Evolutionary conservation across 2,797 vertebrate genomes (phyloP).

Genomic region (Orestias chungarensis): DNA sequence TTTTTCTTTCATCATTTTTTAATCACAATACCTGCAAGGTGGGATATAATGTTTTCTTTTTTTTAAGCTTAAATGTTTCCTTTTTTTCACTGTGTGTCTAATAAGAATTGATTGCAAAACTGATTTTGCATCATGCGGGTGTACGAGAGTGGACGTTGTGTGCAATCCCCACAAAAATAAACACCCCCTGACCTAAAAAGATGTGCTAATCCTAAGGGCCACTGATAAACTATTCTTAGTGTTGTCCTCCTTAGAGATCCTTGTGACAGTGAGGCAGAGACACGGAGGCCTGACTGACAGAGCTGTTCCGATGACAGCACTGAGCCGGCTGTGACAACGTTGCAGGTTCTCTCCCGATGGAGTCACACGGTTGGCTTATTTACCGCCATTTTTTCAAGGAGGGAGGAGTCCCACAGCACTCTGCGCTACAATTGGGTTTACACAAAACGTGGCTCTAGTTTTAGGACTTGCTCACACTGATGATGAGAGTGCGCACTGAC

Average conservation of each 20-base stretch:
- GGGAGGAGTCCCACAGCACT: constrained; percentile 9
- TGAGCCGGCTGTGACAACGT: constrained; percentile 17
- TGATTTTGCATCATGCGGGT: not conserved
- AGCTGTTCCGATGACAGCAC: constrained; percentile 15
- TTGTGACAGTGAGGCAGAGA: constrained; percentile 29
- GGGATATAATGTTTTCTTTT: not conserved
- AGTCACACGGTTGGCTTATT: constrained; percentile 9
- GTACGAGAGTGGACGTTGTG: not conserved
- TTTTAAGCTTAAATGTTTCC: not conserved
- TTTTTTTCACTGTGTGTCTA: not conserved
- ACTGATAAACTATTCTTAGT: constrained; percentile 70
- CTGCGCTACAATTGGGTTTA: too few relatives aligned
- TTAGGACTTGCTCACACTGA: not conserved
- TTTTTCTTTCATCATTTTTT: not conserved
- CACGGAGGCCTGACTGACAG: constrained; percentile 32
- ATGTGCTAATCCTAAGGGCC: constrained; percentile 46
- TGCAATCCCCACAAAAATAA: constrained; percentile 11
- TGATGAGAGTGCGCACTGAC: not conserved
- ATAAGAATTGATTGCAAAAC: not conserved
- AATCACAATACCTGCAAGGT: not conserved
- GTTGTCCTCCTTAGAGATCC: constrained; percentile 41
- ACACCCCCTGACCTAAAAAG: constrained; percentile 44
- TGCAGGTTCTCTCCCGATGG: constrained; percentile 33
- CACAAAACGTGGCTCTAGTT: not conserved
- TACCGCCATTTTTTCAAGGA: constrained; percentile 14